phyloP scores from a whole-genome alignment of 1,140 invertebrate species.

The Drosophila subpulchrella region DNA sequence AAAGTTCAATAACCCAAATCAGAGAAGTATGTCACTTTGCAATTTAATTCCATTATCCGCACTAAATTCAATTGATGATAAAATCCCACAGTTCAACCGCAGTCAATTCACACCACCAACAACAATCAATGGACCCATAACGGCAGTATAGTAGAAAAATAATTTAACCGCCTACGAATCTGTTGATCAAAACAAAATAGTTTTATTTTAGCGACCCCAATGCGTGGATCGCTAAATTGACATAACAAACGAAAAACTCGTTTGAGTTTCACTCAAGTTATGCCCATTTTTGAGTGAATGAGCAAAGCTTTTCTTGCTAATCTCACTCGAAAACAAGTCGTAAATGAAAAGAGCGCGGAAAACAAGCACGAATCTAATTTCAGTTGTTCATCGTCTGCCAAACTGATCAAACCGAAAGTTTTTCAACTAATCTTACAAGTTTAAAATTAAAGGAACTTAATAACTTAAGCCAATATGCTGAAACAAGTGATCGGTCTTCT shows the following conservation, averaged over 20 bases:
- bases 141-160: slow-evolving; percentile 3
- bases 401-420: slow-evolving; percentile 30
- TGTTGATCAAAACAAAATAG: slow-evolving; percentile 76
- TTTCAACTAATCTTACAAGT: background rate
- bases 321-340: slow-evolving; percentile 23
- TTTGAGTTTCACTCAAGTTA: slow-evolving; percentile 65
- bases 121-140: slow-evolving; percentile 22
- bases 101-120: slow-evolving; percentile 6
- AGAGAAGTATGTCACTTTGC: slow-evolving; percentile 52
- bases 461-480: slow-evolving; percentile 44
- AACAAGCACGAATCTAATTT: slow-evolving; percentile 48
- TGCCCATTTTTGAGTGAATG: slow-evolving; percentile 28
- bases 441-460: background rate
- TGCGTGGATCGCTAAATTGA: slow-evolving; percentile 21
- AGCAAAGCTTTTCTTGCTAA: slow-evolving; percentile 29
- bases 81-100: slow-evolving; percentile 18
- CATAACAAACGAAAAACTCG: slow-evolving; percentile 50
- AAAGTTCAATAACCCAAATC: slow-evolving; percentile 16
- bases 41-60: slow-evolving; percentile 54
- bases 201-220: slow-evolving; percentile 32
- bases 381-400: slow-evolving; percentile 57
- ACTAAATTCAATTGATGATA: slow-evolving; percentile 33
- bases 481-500: slow-evolving; percentile 58
- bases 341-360: background rate
- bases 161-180: slow-evolving; percentile 47